These are phyloP conservation scores for Notodonta ziczac DNA, from an alignment of 2,888 invertebrate genomes.

Conservation along the genomic window DNA sequence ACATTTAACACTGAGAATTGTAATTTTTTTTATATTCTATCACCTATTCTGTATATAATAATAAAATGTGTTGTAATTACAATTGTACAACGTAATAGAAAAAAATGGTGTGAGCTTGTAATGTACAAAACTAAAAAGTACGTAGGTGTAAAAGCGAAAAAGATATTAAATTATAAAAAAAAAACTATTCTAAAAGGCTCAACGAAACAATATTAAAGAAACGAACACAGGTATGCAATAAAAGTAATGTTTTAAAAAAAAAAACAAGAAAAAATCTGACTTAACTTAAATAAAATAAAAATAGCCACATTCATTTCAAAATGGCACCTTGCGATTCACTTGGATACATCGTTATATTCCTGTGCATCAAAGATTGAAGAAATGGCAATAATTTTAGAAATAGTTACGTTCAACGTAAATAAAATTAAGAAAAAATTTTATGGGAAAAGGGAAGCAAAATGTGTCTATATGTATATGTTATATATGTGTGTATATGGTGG, in stretches of 20 bases:
- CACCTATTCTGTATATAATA: conserved; percentile 72
- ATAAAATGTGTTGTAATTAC: conserved; percentile 66
- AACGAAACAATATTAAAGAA: conserved; percentile 64
- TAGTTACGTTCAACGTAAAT: conserved; percentile 41
- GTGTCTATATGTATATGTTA: conserved; percentile 34
- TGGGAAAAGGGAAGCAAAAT: conserved; percentile 20
- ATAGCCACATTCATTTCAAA: conserved; percentile 76
- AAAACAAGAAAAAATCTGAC: conserved; percentile 57
- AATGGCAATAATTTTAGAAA: not conserved
- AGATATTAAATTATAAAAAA: conserved; percentile 41
- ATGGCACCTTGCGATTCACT: conserved; percentile 82
- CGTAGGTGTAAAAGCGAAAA: conserved; percentile 37
- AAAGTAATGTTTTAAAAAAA: conserved; percentile 64
- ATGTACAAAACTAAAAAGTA: conserved; percentile 49
- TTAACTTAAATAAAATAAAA: conserved; percentile 69
- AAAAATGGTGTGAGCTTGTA: conserved; percentile 51
- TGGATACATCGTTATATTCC: conserved; percentile 57
- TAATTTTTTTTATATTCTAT: conserved; percentile 71
- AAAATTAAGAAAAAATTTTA: conserved; percentile 20
- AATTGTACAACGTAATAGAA: conserved; percentile 68
- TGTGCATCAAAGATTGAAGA: conserved; percentile 3
- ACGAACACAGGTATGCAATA: conserved; percentile 74
- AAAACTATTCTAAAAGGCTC: conserved; percentile 55
- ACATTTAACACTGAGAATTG: conserved; percentile 83
- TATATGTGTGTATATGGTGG: conserved; percentile 38